phyloP scores from a whole-genome alignment of 2,113 vertebrate species.

The Silurus asotus region DNA sequence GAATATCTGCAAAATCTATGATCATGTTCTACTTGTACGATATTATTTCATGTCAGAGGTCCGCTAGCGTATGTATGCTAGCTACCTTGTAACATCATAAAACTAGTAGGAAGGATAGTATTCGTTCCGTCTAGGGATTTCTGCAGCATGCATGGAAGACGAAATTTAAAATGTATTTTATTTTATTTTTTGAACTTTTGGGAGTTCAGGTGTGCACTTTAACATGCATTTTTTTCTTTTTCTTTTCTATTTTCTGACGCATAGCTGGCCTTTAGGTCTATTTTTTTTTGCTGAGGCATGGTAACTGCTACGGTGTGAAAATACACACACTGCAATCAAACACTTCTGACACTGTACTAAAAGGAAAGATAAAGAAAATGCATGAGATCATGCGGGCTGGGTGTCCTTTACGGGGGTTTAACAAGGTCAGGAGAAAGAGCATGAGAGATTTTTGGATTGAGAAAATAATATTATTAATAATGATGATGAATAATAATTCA shows the following conservation, averaged over 20 bases:
- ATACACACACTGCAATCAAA: neutral
- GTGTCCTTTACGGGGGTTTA: neutral
- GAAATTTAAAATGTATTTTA: too few relatives aligned
- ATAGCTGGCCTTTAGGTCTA: neutral
- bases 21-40: too few relatives aligned
- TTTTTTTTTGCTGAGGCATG: neutral
- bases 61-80: neutral
- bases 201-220: neutral
- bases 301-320: neutral
- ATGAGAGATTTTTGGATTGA: neutral
- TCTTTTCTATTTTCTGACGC: neutral
- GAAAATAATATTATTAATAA: neutral
- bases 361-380: neutral
- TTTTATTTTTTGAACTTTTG: neutral
- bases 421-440: neutral
- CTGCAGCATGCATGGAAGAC: neutral
- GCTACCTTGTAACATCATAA: neutral
- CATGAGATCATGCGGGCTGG: neutral
- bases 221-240: too few relatives aligned
- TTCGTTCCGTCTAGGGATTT: neutral
- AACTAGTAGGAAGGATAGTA: neutral
- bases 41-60: too few relatives aligned
- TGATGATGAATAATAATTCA: slow-evolving; percentile 1
- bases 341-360: neutral
- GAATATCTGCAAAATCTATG: too few relatives aligned